These are phyloP conservation scores for Chunga burmeisteri DNA, from an alignment of 2,113 vertebrate species.

Conservation along the genomic window DNA sequence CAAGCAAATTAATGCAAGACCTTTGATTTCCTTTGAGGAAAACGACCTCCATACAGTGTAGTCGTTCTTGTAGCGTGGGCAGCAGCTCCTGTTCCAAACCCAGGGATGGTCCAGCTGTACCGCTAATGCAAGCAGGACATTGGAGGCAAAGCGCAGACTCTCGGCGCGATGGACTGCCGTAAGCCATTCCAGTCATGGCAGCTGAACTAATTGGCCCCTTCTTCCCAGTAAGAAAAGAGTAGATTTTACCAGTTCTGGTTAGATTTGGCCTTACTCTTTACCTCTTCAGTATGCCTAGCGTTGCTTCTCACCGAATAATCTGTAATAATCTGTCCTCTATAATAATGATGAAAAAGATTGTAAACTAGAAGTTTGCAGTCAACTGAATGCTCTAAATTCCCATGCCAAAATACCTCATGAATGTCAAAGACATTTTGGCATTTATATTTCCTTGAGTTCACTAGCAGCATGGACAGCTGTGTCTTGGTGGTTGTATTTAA, in stretches of 20 bases:
- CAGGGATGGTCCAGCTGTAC: neutral
- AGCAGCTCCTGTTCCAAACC: neutral
- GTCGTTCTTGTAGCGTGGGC: neutral
- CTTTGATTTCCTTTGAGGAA: neutral
- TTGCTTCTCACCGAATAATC: neutral
- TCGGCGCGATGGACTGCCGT: neutral
- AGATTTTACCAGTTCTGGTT: neutral
- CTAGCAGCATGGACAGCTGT: neutral
- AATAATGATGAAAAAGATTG: neutral
- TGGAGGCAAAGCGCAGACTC: neutral
- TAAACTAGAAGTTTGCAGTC: neutral
- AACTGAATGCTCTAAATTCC: neutral
- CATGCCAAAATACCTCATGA: neutral
- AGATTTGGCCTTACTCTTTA: neutral
- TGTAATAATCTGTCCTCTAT: neutral
- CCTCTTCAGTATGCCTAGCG: neutral
- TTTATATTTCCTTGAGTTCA: neutral
- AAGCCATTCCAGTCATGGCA: neutral
- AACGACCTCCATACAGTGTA: neutral
- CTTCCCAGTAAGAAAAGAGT: neutral
- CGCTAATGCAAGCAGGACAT: neutral
- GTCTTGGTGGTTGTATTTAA: neutral
- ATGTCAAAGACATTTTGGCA: neutral
- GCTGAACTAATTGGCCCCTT: neutral
- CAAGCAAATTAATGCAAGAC: neutral